Percentiles rank a stretch among this genome's conserved stretches.
phyloP scores from a whole-genome alignment of 2,888 invertebrate genomes.

The Halocaridina rubra region DNA sequence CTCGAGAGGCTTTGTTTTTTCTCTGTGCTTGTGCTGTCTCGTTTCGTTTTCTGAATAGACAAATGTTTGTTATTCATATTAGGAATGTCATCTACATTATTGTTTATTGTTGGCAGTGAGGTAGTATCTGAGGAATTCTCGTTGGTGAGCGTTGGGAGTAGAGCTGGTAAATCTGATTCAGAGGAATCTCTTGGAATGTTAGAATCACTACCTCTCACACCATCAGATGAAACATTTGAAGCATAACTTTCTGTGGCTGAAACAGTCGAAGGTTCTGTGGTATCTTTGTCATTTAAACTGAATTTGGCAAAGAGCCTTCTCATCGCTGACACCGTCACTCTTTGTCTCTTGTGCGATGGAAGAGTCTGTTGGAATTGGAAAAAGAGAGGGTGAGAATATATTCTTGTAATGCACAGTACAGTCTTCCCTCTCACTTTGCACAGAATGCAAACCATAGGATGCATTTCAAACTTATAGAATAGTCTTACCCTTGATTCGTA shows the following conservation, averaged over 20 bases:
- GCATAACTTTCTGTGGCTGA: neutral
- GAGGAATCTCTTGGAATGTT: neutral
- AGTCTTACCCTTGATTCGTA: no score
- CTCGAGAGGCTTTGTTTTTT: neutral
- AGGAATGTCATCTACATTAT: conserved; percentile 16
- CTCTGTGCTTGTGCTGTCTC: conserved; percentile 1
- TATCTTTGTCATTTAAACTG: conserved; percentile 42
- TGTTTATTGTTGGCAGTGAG: neutral
- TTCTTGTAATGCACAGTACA: neutral
- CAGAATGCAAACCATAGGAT: no score
- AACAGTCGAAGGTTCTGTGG: neutral
- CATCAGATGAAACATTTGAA: neutral
- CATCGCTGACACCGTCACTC: conserved; percentile 56
- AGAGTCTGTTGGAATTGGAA: conserved; percentile 30
- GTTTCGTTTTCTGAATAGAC: neutral
- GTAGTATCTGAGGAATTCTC: neutral
- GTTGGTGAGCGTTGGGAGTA: neutral
- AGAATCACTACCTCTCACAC: neutral
- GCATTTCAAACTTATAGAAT: no score
- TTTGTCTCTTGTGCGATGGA: conserved; percentile 57
- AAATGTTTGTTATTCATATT: neutral
- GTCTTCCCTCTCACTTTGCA: neutral
- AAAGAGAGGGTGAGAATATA: neutral
- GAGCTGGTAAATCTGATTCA: neutral
- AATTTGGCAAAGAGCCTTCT: conserved; percentile 57